phyloP scores from a whole-genome alignment of 2,113 vertebrate species.

The Nanger granti region DNA sequence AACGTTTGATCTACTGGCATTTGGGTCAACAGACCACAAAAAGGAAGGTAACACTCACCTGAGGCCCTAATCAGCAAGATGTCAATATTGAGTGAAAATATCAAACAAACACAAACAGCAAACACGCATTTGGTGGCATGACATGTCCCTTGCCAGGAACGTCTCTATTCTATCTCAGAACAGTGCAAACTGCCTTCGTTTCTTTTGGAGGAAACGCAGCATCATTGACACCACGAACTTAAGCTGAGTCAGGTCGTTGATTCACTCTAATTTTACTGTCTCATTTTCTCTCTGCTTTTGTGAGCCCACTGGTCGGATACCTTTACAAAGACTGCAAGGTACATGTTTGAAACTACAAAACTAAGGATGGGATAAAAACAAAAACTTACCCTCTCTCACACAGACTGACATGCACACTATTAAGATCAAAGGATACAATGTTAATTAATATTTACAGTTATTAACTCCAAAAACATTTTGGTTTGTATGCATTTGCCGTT shows the following conservation, averaged over 20 bases:
- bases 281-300: background rate
- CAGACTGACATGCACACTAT: background rate
- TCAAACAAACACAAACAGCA: background rate
- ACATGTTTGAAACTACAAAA: background rate
- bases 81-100: background rate
- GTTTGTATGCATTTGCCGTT: background rate
- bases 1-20: background rate
- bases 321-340: background rate
- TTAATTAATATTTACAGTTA: background rate
- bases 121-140: background rate
- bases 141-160: background rate
- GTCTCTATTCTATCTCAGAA: background rate
- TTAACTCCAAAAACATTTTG: background rate
- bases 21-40: background rate
- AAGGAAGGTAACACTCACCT: background rate
- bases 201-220: background rate
- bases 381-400: background rate
- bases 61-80: background rate
- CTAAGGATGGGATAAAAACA: background rate
- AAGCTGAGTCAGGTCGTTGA: background rate
- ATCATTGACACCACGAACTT: background rate
- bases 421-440: background rate
- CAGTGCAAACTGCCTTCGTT: background rate
- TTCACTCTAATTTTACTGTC: background rate
- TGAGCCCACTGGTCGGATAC: background rate